These are phyloP conservation scores for Periophthalmodon schlosseri DNA, from an alignment of 2,113 vertebrate species.

Conservation along the genomic window DNA sequence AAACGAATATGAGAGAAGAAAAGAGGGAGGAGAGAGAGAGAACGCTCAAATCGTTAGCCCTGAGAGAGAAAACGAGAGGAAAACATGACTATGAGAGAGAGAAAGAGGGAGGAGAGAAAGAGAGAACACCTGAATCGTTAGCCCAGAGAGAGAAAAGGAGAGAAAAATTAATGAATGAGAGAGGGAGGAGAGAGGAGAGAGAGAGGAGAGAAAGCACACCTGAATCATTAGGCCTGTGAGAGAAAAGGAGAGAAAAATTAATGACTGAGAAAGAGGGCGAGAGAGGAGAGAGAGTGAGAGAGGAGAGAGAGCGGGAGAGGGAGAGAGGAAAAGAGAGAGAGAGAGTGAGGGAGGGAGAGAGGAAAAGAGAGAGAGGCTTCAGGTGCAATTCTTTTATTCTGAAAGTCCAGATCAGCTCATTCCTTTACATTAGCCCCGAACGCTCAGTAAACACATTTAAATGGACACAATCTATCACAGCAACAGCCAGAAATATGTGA, in stretches of 20 bases:
- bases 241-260: slow-evolving; percentile 28
- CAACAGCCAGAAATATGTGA: slow-evolving; percentile 64
- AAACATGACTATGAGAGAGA: too few relatives aligned
- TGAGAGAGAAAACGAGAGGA: too few relatives aligned
- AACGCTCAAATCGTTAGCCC: too few relatives aligned
- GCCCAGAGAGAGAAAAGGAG: too few relatives aligned
- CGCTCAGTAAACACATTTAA: slow-evolving; percentile 61
- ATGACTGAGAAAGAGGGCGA: slow-evolving; percentile 6
- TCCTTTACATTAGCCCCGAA: slow-evolving; percentile 55
- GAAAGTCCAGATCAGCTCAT: slow-evolving; percentile 55
- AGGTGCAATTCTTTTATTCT: slow-evolving; percentile 27
- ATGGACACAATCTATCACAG: slow-evolving; percentile 56
- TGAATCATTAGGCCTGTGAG: slow-evolving; percentile 88
- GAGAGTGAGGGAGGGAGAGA: neutral
- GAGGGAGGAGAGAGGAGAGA: too few relatives aligned
- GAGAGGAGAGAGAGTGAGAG: too few relatives aligned
- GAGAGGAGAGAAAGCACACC: slow-evolving; percentile 77
- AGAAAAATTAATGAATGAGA: neutral
- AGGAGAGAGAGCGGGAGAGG: neutral
- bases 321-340: neutral
- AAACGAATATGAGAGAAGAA: too few relatives aligned
- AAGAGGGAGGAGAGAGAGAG: too few relatives aligned
- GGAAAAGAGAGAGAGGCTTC: slow-evolving; percentile 3
- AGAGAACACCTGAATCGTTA: too few relatives aligned
- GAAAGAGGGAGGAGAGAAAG: too few relatives aligned